Conservation (phyloP, 2,113 vertebrate species). For the Trematomus loennbergii region DNA sequence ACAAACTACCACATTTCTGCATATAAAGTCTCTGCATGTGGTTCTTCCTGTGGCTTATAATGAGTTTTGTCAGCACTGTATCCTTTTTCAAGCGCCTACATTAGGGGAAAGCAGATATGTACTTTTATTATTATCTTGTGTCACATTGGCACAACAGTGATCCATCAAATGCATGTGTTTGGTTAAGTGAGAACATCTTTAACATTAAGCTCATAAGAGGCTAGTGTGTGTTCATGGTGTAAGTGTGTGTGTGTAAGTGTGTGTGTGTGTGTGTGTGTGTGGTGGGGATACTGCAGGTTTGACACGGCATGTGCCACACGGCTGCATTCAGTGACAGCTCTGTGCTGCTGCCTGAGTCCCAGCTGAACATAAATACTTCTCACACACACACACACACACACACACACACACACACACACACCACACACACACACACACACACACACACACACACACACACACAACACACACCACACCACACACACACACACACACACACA, state of each 20-base stretch:
- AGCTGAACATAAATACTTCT: not conserved
- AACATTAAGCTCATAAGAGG: conserved; percentile 50
- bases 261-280: not conserved
- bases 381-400: not conserved
- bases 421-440: not conserved
- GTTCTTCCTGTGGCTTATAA: not conserved
- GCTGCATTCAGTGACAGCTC: conserved; percentile 28
- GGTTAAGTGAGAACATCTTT: conserved; percentile 46
- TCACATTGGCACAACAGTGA: conserved; percentile 6
- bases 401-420: not conserved
- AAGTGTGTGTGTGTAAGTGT: not conserved
- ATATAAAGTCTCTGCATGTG: not conserved
- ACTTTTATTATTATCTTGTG: conserved; percentile 29
- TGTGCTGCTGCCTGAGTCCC: conserved; percentile 14
- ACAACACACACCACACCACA: too few species aligned
- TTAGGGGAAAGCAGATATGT: conserved; percentile 22
- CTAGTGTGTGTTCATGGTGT: not conserved
- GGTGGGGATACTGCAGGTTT: conserved; percentile 18
- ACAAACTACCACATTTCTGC: not conserved
- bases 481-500: not conserved
- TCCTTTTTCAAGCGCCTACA: not conserved
- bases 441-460: too few species aligned
- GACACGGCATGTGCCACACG: conserved; percentile 21
- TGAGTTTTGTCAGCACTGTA: not conserved
- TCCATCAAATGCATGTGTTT: conserved; percentile 36